Evolutionary conservation across 2,797 vertebrate genomes (phyloP).

Genomic region (Cyclopterus lumpus): DNA sequence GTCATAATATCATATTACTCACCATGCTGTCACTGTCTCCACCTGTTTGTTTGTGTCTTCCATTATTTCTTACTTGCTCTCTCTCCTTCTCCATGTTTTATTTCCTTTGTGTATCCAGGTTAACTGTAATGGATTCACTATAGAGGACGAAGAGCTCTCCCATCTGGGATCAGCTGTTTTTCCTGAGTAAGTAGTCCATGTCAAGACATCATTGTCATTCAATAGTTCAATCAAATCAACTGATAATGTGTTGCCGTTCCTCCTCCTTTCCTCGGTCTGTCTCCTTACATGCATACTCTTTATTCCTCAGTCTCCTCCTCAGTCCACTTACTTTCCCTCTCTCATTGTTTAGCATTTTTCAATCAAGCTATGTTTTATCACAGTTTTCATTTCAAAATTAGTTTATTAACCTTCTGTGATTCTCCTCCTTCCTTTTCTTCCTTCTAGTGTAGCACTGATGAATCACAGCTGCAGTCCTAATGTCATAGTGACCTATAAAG

Average conservation of each 20-base stretch:
- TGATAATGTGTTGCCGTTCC: background rate
- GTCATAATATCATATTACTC: slow-evolving; percentile 15
- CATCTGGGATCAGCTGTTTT: slow-evolving; percentile 98
- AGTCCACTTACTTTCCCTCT: background rate
- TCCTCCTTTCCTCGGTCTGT: background rate
- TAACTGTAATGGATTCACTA: slow-evolving; percentile 98
- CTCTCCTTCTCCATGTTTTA: background rate
- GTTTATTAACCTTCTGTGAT: background rate
- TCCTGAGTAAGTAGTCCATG: slow-evolving; percentile 87
- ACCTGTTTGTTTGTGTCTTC: slow-evolving; percentile 15
- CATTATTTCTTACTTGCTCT: background rate
- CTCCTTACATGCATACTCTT: background rate
- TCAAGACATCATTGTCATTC: background rate
- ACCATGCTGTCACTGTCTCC: slow-evolving; percentile 13
- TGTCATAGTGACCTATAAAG: slow-evolving; percentile 97
- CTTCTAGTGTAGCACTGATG: slow-evolving; percentile 93
- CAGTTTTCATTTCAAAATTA: background rate
- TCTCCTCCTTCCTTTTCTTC: slow-evolving; percentile 1
- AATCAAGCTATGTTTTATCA: background rate
- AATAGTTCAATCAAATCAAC: background rate
- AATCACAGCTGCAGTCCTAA: slow-evolving; percentile 98
- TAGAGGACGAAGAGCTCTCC: slow-evolving; percentile 98
- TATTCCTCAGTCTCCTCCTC: background rate
- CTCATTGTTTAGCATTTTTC: background rate
- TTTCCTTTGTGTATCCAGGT: slow-evolving; percentile 81